These are phyloP conservation scores for Sarcoramphus papa DNA, from an alignment of 2,797 vertebrate genomes.

Conservation along the genomic window DNA sequence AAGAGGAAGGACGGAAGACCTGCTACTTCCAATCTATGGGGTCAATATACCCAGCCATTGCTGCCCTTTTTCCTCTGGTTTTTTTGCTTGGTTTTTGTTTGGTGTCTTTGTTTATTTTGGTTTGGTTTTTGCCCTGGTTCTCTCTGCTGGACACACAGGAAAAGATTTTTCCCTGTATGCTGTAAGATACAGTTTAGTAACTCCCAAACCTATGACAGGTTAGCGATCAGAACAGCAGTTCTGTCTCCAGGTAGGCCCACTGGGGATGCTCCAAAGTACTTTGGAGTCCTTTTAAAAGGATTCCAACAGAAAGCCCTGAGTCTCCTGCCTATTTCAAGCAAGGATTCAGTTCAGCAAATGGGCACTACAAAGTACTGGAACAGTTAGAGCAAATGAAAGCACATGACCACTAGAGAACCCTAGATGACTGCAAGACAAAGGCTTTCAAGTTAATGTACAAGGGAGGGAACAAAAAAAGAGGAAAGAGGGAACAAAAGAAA, in stretches of 20 bases:
- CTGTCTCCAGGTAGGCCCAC: background rate
- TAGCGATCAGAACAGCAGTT: background rate
- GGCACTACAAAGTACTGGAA: background rate
- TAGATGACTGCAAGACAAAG: background rate
- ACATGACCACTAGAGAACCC: background rate
- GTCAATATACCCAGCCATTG: background rate
- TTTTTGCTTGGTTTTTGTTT: background rate
- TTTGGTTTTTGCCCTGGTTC: background rate
- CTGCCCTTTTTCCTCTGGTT: background rate
- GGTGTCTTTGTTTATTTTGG: background rate
- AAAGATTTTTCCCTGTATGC: background rate
- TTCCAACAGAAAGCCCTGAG: background rate
- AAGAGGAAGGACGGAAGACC: background rate
- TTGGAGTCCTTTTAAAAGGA: background rate
- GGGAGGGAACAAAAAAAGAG: too few species aligned
- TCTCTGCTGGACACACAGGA: background rate
- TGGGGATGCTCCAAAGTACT: background rate
- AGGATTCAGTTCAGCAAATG: background rate
- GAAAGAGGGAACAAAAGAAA: fast-evolving
- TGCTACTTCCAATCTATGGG: background rate
- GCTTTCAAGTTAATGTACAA: background rate
- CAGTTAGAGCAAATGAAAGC: background rate
- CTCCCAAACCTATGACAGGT: background rate
- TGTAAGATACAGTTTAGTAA: background rate
- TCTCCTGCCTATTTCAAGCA: background rate